Conservation (phyloP, 2,797 vertebrate genomes). For the Falco cherrug region DNA sequence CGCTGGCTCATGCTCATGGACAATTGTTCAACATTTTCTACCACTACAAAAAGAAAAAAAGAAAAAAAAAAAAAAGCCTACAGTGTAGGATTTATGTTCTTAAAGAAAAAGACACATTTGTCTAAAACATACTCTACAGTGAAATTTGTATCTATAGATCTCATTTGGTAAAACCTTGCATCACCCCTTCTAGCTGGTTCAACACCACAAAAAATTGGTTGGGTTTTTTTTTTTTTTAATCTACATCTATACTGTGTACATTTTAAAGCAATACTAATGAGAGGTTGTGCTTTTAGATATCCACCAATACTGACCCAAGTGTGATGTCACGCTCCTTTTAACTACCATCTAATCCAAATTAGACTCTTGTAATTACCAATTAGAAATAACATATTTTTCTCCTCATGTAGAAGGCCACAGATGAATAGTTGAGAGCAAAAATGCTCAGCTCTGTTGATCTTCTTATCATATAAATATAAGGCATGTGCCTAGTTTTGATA, state of each 20-base stretch:
- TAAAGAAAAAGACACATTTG: slow-evolving; percentile 76
- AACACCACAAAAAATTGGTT: slow-evolving; percentile 73
- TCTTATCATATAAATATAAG: slow-evolving; percentile 81
- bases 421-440: slow-evolving; percentile 69
- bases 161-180: slow-evolving; percentile 81
- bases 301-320: slow-evolving; percentile 74
- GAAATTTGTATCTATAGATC: slow-evolving; percentile 82
- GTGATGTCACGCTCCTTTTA: slow-evolving; percentile 76
- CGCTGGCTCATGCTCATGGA: slow-evolving; percentile 79
- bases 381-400: slow-evolving; percentile 63
- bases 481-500: slow-evolving; percentile 85
- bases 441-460: slow-evolving; percentile 68
- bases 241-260: slow-evolving; percentile 80
- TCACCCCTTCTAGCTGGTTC: slow-evolving; percentile 76
- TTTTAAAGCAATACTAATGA: slow-evolving; percentile 86
- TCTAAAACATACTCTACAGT: slow-evolving; percentile 78
- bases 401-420: slow-evolving; percentile 63
- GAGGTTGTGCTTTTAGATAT: slow-evolving; percentile 80
- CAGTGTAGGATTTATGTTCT: slow-evolving; percentile 83
- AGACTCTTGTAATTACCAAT: slow-evolving; percentile 49
- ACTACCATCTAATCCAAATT: slow-evolving; percentile 46
- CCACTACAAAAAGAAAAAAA: slow-evolving; percentile 73
- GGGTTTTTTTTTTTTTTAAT: slow-evolving; percentile 60
- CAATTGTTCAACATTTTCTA: slow-evolving; percentile 82
- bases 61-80: slow-evolving; percentile 73